Conservation (phyloP, 2,797 vertebrate genomes). For the Acomys russatus region DNA sequence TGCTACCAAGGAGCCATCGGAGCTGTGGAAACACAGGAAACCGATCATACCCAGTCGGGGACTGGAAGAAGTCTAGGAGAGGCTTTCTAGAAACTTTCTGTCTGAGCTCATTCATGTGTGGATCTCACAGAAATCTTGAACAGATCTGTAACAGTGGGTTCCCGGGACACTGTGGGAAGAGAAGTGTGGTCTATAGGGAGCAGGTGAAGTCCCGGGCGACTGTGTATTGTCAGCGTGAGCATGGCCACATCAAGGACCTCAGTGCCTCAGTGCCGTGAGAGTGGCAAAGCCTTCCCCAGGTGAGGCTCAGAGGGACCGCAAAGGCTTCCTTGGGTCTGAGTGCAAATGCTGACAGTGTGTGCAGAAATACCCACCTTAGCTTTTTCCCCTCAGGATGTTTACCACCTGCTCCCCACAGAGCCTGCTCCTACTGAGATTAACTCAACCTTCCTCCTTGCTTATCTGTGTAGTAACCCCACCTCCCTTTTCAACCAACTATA, state of each 20-base stretch:
- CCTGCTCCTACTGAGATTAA: neutral
- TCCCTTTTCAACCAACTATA: neutral
- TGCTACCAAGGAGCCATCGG: neutral
- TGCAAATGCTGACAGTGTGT: too few species aligned
- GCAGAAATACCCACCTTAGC: neutral
- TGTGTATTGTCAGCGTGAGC: too few species aligned
- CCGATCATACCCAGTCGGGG: neutral
- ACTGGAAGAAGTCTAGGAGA: neutral
- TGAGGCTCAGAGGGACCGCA: neutral
- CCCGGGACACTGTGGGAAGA: neutral
- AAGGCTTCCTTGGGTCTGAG: neutral
- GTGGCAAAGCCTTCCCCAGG: neutral
- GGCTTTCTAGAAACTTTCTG: too few species aligned
- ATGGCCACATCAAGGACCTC: neutral
- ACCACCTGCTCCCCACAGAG: neutral
- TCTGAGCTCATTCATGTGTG: neutral
- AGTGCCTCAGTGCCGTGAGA: neutral
- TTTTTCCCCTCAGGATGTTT: neutral
- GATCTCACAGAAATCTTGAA: neutral
- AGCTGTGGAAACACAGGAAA: neutral
- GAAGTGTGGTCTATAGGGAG: neutral
- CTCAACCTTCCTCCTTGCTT: neutral
- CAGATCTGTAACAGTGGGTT: neutral
- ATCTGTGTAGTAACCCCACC: neutral
- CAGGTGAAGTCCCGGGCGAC: neutral